These are phyloP conservation scores for Microdon myrmicae DNA, from an alignment of 2,888 invertebrate species.

Conservation along the genomic window DNA sequence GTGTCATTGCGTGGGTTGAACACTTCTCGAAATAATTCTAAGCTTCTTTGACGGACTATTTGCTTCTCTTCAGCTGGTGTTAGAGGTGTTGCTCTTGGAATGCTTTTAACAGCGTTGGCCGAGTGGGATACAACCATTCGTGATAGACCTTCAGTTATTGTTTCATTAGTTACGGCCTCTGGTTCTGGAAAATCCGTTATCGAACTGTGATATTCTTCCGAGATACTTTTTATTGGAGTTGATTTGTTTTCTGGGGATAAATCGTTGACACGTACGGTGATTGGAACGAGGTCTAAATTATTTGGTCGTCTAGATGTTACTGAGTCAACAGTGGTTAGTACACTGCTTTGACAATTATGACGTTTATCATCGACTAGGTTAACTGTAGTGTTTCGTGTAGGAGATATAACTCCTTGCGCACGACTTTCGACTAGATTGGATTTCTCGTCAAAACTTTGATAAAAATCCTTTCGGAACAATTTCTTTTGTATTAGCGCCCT, in stretches of 20 bases:
- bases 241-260: conserved; percentile 59
- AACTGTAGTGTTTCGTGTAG: conserved; percentile 55
- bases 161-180: conserved; percentile 50
- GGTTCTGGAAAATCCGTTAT: conserved; percentile 20
- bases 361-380: conserved; percentile 54
- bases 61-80: conserved; percentile 56
- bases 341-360: conserved; percentile 47
- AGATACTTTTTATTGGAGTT: conserved; percentile 63
- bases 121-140: conserved; percentile 59
- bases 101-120: conserved; percentile 59
- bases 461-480: conserved; percentile 62
- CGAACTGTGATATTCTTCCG: conserved; percentile 56
- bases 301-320: conserved; percentile 54
- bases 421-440: conserved; percentile 64
- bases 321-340: conserved; percentile 42
- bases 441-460: conserved; percentile 60
- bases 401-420: conserved; percentile 35
- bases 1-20: conserved; percentile 75
- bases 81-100: conserved; percentile 16
- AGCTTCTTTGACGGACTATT: conserved; percentile 73
- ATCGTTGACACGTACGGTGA: conserved; percentile 52
- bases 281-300: conserved; percentile 63
- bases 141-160: conserved; percentile 41
- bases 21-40: conserved; percentile 81
- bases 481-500: conserved; percentile 66